Base-by-base conservation (phyloP, 35 echinoderm and acorn worm species). In the Anneissia japonica region DNA sequence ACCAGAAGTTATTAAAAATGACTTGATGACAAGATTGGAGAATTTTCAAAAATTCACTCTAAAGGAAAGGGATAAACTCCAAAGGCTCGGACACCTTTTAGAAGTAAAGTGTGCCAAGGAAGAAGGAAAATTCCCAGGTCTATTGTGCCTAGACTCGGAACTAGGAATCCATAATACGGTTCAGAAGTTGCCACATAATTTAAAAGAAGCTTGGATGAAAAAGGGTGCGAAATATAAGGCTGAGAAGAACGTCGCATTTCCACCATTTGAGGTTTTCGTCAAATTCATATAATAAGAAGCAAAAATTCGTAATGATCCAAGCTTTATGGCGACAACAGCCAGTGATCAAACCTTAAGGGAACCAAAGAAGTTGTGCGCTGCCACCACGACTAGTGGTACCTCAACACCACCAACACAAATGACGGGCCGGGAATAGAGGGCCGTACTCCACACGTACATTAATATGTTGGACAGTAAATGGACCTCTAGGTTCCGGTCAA, bases 391-490 rank as follows among this genome's bases (percentile, higher is more conserved):
- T 14, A 43, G 40, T 43, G 40, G 14, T 43, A 43, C 40, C 40
- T 43, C 14, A 43, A 4, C 14, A 4, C 40, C 4, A 43, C 40
- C 40, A 43, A 14, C 14, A 14, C 40, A 43, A 43, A 14, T 4
- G 14, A 43, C 4, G 14, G 40, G 4, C 40, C n/a, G n/a, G n/a
- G 5, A 64, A 64, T 64, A 80, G 85, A n/a, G 79, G 81, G 10
- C 76, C 83, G 3, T 94, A 90, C 87, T 38, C 87, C 31, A 90
- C 77, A 0, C 78, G 79, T 0, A 94, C 88, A 12, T 37, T 23
- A 0, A 34, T 90, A 29, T 84, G 88, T 30, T 94, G 84, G 92
- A 56, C 82, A 21, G 34, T 94, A 0, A 82, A 88, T 81, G 92
- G 92, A 28, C 92, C 92, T 41, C 23, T 90, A 34, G 46, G 36